Base-by-base conservation (phyloP, 2,888 invertebrate species). In the Trisateles emortualis region DNA sequence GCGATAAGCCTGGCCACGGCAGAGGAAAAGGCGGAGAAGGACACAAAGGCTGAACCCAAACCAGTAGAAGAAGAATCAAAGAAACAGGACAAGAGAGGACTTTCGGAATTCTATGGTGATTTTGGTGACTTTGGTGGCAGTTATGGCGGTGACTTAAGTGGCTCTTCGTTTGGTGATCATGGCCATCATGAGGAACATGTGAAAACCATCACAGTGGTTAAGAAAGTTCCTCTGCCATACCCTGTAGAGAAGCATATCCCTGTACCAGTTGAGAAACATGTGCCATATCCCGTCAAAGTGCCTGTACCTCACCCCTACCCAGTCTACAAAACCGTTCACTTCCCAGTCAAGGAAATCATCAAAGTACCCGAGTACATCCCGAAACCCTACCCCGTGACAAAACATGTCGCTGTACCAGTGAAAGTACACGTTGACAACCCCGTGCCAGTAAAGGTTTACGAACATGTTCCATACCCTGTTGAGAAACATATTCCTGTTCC, bases 141-240 rank as follows among this genome's bases (percentile, higher is more conserved):
- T 33, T 77, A 74, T 13, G 78, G 79, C 13, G 74, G 74, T 11
- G 55, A 64, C 24, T 67, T 47, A 4, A 82, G 80, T 29, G 76
- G 78, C 39, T 78, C 81, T 19, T 78, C 83, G 41, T 69, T 84
- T 52, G 84, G 84, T 51, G 83, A 64, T 35, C 22, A 65, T 65
- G 66, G 83, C 47, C 77, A 86, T 46, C 91, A 92, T 60, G 85
- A 92, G 52, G 95, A 95, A 71, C 93, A 68, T 65, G 38, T 38
- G 11, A 96, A 95, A 85, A 95, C 95, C 9, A 92, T 95, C 68
- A 96, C 95, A 9, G 89, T 95, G 43, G 90, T 95, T 45, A 96
- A 96, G 79, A 96, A 96, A 62, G 95, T 97, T 17, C 93, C 95
- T 14, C 95, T 94, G 17, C 96, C 96, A 0, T 96, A 95, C 76